A percentile compares a stretch with the other conserved stretches of the same genome.
Conservation (phyloP, 2,113 vertebrate genomes). For the Eonycteris spelaea region DNA sequence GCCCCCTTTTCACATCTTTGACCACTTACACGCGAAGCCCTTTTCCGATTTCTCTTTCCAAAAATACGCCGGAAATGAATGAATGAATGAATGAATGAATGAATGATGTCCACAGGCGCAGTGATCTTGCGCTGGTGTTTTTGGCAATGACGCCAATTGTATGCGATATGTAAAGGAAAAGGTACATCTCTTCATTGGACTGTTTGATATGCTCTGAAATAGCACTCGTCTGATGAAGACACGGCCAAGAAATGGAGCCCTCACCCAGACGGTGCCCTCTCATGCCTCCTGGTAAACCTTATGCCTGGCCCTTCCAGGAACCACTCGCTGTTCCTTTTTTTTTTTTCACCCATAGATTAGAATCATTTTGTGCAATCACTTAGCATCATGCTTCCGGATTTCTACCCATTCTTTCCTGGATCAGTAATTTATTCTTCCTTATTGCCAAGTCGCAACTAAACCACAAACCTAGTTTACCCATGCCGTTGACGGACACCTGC, state of each 20-base stretch:
- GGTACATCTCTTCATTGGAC: background rate
- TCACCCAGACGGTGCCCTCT: background rate
- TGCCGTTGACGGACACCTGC: background rate
- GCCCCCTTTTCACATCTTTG: constrained; percentile 63
- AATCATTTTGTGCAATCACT: background rate
- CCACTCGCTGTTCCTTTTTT: background rate
- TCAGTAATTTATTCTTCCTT: background rate
- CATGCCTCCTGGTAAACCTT: background rate
- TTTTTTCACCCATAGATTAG: background rate
- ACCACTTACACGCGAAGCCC: background rate
- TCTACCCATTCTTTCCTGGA: background rate
- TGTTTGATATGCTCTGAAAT: background rate
- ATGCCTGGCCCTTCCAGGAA: background rate
- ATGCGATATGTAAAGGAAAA: background rate
- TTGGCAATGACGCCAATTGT: background rate
- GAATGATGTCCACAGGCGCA: background rate
- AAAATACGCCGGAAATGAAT: background rate
- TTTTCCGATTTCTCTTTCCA: constrained; percentile 15
- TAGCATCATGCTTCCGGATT: background rate
- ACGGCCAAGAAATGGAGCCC: background rate
- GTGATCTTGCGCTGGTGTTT: rapidly evolving
- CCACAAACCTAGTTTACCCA: background rate
- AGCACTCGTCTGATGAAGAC: background rate
- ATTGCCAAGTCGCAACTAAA: background rate
- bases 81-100: background rate